These are phyloP conservation scores for Plumapathes pennacea DNA, from an alignment of 92 coral and sea anemone species.

Conservation along the genomic window DNA sequence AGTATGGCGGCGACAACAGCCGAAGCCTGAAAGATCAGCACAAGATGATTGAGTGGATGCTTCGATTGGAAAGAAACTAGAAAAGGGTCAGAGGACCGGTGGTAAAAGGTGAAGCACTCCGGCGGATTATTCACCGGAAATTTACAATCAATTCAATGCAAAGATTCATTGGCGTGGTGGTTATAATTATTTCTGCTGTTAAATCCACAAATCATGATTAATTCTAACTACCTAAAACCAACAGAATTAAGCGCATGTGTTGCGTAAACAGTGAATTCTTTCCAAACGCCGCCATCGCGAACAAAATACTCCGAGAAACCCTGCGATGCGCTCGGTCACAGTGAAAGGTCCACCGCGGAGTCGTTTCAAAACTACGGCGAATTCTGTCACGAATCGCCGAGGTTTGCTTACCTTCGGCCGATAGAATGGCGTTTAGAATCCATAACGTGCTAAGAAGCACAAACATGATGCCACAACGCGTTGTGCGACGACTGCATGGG, in stretches of 20 bases:
- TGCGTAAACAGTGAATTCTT: too few relatives aligned
- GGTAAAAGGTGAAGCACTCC: constrained; percentile 9
- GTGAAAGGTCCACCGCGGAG: constrained; percentile 32
- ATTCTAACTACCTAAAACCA: constrained; percentile 90
- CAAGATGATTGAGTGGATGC: too few relatives aligned
- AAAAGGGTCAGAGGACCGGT: background rate
- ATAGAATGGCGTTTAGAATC: constrained; percentile 45
- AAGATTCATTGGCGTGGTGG: constrained; percentile 87
- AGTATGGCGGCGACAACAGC: constrained; percentile 82
- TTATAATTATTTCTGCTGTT: constrained; percentile 91
- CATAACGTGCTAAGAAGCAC: constrained; percentile 90
- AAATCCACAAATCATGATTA: constrained; percentile 96
- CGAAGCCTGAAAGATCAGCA: constrained; percentile 65
- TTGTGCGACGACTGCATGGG: constrained; percentile 69
- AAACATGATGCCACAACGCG: constrained; percentile 70
- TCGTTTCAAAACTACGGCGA: constrained; percentile 13
- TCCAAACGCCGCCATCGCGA: too few relatives aligned
- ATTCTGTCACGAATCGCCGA: constrained; percentile 7
- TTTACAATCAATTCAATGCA: constrained; percentile 96
- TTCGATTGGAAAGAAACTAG: too few relatives aligned
- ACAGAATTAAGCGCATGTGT: constrained; percentile 67
- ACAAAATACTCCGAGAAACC: constrained; percentile 22
- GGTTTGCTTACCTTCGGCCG: constrained; percentile 67
- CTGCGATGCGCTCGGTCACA: constrained; percentile 24
- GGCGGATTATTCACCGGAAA: constrained; percentile 81